Percentiles rank a stretch among this genome's conserved stretches.
Evolutionary conservation across 2,113 vertebrate genomes (phyloP).

Genomic region (Seriola rivoliana): DNA sequence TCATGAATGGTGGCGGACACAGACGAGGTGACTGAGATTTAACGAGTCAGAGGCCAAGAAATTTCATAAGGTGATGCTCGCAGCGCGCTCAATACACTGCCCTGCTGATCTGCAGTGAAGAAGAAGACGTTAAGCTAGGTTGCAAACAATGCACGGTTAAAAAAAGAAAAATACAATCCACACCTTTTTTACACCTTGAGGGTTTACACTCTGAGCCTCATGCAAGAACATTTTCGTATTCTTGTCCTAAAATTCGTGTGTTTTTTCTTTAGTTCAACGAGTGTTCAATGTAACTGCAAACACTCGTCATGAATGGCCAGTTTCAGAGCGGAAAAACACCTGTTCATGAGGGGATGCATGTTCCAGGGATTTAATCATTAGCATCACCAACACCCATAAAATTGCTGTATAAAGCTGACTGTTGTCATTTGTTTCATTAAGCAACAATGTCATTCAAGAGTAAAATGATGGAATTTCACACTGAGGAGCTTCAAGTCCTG

Average conservation of each 20-base stretch:
- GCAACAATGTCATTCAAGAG: not conserved
- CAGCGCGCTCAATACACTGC: not conserved
- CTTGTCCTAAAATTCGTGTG: too few relatives aligned
- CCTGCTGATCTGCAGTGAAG: not conserved
- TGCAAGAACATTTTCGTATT: not conserved
- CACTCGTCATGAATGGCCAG: too few relatives aligned
- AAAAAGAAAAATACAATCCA: not conserved
- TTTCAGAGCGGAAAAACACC: not conserved
- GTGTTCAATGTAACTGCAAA: not conserved
- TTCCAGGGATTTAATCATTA: not conserved
- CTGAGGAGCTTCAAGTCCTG: too few relatives aligned
- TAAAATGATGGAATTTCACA: not conserved
- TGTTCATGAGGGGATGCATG: not conserved
- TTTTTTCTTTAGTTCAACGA: too few relatives aligned
- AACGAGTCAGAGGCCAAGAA: not conserved
- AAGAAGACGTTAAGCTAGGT: not conserved
- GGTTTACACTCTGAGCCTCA: not conserved
- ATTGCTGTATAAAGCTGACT: not conserved
- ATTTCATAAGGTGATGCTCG: not conserved
- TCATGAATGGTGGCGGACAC: not conserved
- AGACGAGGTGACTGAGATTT: conserved; percentile 13
- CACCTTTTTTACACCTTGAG: not conserved
- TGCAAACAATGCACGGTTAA: not conserved
- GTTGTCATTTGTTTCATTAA: not conserved
- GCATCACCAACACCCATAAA: not conserved